Base-by-base conservation (phyloP, 2,888 invertebrate genomes). In the Erebia palarica region DNA sequence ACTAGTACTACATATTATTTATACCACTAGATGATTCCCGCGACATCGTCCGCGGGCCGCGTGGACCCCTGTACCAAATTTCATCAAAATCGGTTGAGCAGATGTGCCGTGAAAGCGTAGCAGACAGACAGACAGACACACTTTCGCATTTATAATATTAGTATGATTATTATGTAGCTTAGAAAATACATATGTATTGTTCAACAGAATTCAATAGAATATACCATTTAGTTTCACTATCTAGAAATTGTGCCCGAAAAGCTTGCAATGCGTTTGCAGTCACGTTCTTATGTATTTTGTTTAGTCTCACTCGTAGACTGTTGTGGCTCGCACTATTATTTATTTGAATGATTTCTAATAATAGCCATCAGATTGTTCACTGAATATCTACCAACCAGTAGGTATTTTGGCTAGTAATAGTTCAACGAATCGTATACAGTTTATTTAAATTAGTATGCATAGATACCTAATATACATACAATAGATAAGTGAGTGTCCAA, bases 271-370 rank as follows among this genome's bases (percentile, higher is more conserved):
- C 47, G 16, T 53, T 27, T 53, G 18, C 44, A 61, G 68, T 68
- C 68, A 65, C 71, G 71, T 68, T 71, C 61, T 36, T 3, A 21
- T 36, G 16, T 14, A 53, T 64, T 27, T 68, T 71, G 58, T 67
- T 71, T 68, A 67, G 67, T 71, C 67, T 49, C 44, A 53, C 16
- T 55, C 11, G 18, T 55, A 55, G 55, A 55, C 55, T 51, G 53
- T 51, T 47, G 36, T 16, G 47, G 66, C 44, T 58, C n/a, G 27
- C 27, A 49, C 67, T 67, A 36, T 49, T 67, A 67, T 67, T 67
- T 67, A 67, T 67, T 59, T 59, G 16, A 67, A 49, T 59, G 59
- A 9, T 47, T 49, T 59, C 59, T 59, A 21, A 49, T 47, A 67
- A 67, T 47, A 67, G 55, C 27, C 1, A 10, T 13, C n/a, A 49